Evolutionary conservation across 2,113 vertebrate species (phyloP).

Genomic region (Ochotona princeps): DNA sequence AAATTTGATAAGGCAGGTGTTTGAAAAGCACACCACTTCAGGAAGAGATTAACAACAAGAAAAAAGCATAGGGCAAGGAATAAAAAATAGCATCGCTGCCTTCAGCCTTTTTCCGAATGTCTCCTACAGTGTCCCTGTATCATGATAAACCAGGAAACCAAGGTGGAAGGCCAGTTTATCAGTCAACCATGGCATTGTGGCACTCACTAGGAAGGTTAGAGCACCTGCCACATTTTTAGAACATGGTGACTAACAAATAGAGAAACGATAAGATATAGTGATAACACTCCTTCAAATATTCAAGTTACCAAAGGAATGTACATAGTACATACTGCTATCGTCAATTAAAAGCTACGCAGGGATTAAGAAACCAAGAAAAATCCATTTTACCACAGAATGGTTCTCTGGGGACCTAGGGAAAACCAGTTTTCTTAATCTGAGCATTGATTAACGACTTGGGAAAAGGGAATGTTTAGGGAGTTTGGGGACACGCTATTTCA

Average conservation of each 20-base stretch:
- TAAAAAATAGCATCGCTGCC: not conserved
- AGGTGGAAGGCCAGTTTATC: not conserved
- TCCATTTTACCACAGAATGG: slow-evolving; percentile 25
- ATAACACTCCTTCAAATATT: not conserved
- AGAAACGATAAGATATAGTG: not conserved
- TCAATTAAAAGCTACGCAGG: slow-evolving; percentile 33
- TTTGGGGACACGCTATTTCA: slow-evolving; percentile 38
- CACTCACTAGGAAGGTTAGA: not conserved
- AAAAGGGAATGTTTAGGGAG: slow-evolving; percentile 46
- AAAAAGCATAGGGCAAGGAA: not conserved
- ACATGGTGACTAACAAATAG: slow-evolving; percentile 2
- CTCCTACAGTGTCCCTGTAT: not conserved
- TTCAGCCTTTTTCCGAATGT: not conserved
- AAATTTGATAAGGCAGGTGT: slow-evolving; percentile 33
- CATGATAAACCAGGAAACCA: not conserved
- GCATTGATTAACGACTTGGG: slow-evolving; percentile 57
- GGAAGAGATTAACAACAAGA: not conserved
- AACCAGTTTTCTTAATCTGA: slow-evolving; percentile 31
- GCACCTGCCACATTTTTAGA: slow-evolving; percentile 7
- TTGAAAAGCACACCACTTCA: not conserved
- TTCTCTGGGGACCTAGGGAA: slow-evolving; percentile 10
- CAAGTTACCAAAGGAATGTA: slow-evolving; percentile 14
- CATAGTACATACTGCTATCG: not conserved
- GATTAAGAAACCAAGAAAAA: slow-evolving; percentile 48
- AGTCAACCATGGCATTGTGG: not conserved